phyloP scores from a whole-genome alignment of 2,113 vertebrate genomes.

The Ailurus styani region DNA sequence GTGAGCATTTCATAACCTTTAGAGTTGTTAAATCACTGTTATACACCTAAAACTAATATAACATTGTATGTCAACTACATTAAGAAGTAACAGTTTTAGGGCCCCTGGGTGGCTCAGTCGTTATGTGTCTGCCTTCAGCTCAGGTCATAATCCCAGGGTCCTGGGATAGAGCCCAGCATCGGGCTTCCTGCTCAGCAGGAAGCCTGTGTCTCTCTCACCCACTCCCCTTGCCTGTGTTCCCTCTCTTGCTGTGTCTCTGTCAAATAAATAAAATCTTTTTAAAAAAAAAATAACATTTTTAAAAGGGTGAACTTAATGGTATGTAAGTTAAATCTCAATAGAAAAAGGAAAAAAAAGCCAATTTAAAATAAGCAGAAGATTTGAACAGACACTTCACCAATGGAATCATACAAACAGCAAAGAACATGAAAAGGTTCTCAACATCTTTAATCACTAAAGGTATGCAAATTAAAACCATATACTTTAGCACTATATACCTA shows the following conservation, averaged over 20 bases:
- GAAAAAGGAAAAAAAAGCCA: not conserved
- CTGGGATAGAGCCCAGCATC: too few relatives aligned
- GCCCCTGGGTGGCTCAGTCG: too few relatives aligned
- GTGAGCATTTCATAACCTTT: not conserved
- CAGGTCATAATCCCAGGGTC: too few relatives aligned
- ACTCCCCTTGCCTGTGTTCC: too few relatives aligned
- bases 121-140: too few relatives aligned
- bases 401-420: constrained; percentile 11
- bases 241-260: too few relatives aligned
- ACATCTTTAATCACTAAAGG: not conserved
- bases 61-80: not conserved
- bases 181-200: too few relatives aligned
- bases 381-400: not conserved
- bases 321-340: not conserved
- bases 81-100: not conserved
- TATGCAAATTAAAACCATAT: not conserved
- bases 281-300: not conserved
- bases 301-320: not conserved
- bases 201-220: too few relatives aligned
- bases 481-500: not conserved
- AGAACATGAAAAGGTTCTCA: not conserved
- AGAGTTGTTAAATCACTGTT: not conserved
- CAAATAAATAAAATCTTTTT: too few relatives aligned
- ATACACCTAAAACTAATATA: not conserved
- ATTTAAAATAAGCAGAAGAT: not conserved